These are phyloP conservation scores for Mechanitis messenoides DNA, from an alignment of 2,888 invertebrate species.

Conservation along the genomic window DNA sequence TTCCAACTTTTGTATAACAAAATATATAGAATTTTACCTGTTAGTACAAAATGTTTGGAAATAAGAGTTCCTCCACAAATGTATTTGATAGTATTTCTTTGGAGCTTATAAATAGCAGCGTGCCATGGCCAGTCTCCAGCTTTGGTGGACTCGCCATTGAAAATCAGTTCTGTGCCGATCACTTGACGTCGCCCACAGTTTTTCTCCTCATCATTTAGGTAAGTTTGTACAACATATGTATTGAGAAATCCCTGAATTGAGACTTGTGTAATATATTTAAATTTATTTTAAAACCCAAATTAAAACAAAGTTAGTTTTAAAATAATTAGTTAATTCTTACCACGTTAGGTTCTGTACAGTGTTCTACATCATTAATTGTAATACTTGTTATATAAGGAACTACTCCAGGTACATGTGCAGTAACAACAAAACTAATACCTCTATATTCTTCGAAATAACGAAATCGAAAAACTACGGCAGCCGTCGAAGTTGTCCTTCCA, in stretches of 20 bases:
- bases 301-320: no score
- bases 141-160: slow-evolving; percentile 45
- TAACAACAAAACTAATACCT: slow-evolving; percentile 1
- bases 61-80: slow-evolving; percentile 58
- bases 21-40: slow-evolving; percentile 38
- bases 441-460: background rate
- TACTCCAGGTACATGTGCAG: slow-evolving; percentile 11
- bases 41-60: slow-evolving; percentile 44
- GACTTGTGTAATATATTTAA: no score
- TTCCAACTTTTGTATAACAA: background rate
- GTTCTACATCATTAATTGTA: slow-evolving; percentile 16
- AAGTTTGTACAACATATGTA: slow-evolving; percentile 2
- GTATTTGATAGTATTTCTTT: slow-evolving; percentile 38
- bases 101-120: slow-evolving; percentile 45
- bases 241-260: background rate
- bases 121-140: slow-evolving; percentile 68
- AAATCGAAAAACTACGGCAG: background rate
- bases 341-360: slow-evolving; percentile 18
- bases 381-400: slow-evolving; percentile 20
- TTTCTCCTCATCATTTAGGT: slow-evolving; percentile 11
- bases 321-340: slow-evolving; percentile 3
- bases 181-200: slow-evolving; percentile 48
- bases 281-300: no score
- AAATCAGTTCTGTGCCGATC: slow-evolving; percentile 47
- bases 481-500: background rate